Evolutionary conservation across 2,113 vertebrate species (phyloP).

Genomic region (Turdus rufiventris): DNA sequence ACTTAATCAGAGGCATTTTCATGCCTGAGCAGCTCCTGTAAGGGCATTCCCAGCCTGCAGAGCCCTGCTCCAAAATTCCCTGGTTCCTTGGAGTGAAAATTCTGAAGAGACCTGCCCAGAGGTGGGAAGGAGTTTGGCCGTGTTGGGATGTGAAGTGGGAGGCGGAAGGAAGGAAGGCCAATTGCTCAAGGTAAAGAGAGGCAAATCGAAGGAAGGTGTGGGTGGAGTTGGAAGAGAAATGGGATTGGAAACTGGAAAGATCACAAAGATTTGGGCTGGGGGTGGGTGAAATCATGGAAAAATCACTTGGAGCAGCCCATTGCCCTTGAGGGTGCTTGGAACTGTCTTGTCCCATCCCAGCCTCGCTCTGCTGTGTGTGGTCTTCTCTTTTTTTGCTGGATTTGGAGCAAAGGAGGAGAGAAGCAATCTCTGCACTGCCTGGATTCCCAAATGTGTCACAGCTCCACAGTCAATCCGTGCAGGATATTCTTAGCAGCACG

Average conservation of each 20-base stretch:
- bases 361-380: fast-evolving
- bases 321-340: neutral
- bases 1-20: fast-evolving
- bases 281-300: neutral
- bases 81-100: neutral
- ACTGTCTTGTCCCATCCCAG: fast-evolving
- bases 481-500: neutral
- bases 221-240: neutral
- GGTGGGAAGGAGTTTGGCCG: neutral
- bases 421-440: neutral
- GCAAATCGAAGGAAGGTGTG: neutral
- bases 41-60: neutral
- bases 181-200: neutral
- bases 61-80: neutral
- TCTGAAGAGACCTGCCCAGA: neutral
- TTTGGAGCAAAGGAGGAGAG: neutral
- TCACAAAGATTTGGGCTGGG: neutral
- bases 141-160: neutral
- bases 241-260: neutral
- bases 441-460: neutral
- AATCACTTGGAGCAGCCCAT: neutral
- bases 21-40: neutral
- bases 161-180: neutral
- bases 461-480: neutral
- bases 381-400: neutral